Base-by-base conservation (phyloP, 2,888 invertebrate species). In the Drosophila hamatofila region DNA sequence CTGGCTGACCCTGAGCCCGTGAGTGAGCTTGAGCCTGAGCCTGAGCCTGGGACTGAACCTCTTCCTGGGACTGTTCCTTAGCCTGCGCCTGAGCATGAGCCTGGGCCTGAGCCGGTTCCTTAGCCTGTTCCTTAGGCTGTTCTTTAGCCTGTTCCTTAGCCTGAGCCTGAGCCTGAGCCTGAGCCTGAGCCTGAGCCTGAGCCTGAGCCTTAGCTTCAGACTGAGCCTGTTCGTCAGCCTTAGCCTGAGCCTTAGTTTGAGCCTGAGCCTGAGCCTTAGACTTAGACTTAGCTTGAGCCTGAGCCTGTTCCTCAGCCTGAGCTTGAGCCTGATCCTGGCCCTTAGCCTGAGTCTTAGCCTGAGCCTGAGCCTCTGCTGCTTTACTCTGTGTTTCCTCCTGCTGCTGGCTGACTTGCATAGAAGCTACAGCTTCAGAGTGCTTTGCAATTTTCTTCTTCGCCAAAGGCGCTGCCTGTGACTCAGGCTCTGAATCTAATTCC, bases 11-110 rank as follows among this genome's bases (percentile, higher is more conserved):
- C 16, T 16, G 37, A 0, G n/a, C 9, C 9, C 9, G 42, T 1
- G 21, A 1, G 6, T 44, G 39, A 3, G 18, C 0, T 2, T 41
- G 41, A 3, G 11, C 0, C 18, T 11, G 2, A 5, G 5, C 0
- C 9, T 41, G 41, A 4, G 3, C 1, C 4, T 18, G 41, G 9
- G 18, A 4, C 11, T 41, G 18, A 4, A 12, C 2, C 18, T n/a
- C 9, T 6, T 21, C 12, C 11, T 41, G 18, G 2, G 18, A 0
- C 18, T n/a, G n/a, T 6, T 21, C 12, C 42, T 6, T 11, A 0
- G 18, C 18, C 42, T 12, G 42, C 1, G 42, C 0, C 21, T 21
- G 12, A 21, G 21, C 1, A 6, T 12, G 21, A 5, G 42, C 1
- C 6, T 35, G 12, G 0, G 12, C 1, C 21, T 21, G n/a, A 18